Evolutionary conservation across 2,797 vertebrate species (phyloP).

Genomic region (Lepilemur ruficaudatus): DNA sequence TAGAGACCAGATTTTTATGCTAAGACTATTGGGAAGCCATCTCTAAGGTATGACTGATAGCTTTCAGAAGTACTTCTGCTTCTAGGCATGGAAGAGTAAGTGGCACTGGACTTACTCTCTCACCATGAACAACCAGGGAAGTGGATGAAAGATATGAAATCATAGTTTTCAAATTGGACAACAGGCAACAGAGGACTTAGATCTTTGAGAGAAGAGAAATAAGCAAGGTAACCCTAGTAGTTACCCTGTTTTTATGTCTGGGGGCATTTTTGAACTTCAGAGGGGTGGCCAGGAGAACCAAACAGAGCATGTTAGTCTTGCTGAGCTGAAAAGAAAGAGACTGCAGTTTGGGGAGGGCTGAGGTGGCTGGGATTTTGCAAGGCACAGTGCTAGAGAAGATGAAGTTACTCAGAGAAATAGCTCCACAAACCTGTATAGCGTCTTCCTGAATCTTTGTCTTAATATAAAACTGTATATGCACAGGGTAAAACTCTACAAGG

Average conservation of each 20-base stretch:
- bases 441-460: neutral
- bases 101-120: neutral
- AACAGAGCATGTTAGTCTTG: neutral
- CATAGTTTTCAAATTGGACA: neutral
- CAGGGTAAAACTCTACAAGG: neutral
- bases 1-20: neutral
- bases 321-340: neutral
- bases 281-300: neutral
- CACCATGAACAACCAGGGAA: neutral
- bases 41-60: neutral
- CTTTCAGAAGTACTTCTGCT: neutral
- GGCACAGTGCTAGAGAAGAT: neutral
- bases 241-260: neutral
- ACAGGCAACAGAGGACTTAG: neutral
- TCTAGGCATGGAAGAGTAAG: neutral
- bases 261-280: neutral
- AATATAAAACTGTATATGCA: neutral
- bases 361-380: neutral
- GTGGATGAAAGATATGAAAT: neutral
- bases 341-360: neutral
- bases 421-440: neutral
- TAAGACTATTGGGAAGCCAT: neutral
- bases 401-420: constrained; percentile 1
- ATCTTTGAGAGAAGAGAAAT: neutral
- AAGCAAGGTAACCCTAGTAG: neutral